phyloP scores from a whole-genome alignment of 1,140 invertebrate species.

The Hycleus cichorii region DNA sequence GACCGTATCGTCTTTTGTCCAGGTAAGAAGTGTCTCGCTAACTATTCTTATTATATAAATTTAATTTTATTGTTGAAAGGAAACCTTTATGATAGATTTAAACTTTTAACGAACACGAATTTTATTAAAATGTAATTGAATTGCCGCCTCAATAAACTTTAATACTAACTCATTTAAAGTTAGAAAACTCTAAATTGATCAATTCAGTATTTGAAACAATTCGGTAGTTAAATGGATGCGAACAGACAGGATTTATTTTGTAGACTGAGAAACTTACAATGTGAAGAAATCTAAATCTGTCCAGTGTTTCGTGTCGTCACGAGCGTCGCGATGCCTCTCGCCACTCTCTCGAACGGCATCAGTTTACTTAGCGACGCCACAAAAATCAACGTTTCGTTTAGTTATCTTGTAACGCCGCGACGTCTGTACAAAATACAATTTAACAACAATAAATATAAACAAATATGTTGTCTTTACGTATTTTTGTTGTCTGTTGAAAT shows the following conservation, averaged over 20 bases:
- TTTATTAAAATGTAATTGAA: background rate
- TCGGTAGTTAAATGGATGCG: constrained; percentile 16
- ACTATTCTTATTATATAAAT: too few relatives aligned
- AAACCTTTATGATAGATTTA: too few relatives aligned
- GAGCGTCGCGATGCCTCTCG: constrained; percentile 17
- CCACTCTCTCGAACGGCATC: constrained; percentile 10
- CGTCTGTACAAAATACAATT: background rate
- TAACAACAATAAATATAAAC: background rate
- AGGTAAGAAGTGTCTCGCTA: too few relatives aligned
- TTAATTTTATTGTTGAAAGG: too few relatives aligned
- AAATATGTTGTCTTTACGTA: background rate
- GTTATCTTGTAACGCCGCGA: background rate
- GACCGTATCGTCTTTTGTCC: too few relatives aligned
- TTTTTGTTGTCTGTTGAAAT: background rate
- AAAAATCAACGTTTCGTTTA: constrained; percentile 4
- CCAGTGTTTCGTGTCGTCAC: constrained; percentile 14
- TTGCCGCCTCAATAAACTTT: background rate
- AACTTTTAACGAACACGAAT: background rate
- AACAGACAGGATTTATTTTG: constrained; percentile 17
- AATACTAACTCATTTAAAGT: background rate
- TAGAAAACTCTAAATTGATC: background rate
- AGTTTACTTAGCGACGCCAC: constrained; percentile 6
- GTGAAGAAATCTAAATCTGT: constrained; percentile 19
- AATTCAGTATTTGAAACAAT: constrained; percentile 10
- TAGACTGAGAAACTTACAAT: constrained; percentile 9